Evolutionary conservation across 2,797 vertebrate species (phyloP).

Genomic region (Heliangelus exortis): DNA sequence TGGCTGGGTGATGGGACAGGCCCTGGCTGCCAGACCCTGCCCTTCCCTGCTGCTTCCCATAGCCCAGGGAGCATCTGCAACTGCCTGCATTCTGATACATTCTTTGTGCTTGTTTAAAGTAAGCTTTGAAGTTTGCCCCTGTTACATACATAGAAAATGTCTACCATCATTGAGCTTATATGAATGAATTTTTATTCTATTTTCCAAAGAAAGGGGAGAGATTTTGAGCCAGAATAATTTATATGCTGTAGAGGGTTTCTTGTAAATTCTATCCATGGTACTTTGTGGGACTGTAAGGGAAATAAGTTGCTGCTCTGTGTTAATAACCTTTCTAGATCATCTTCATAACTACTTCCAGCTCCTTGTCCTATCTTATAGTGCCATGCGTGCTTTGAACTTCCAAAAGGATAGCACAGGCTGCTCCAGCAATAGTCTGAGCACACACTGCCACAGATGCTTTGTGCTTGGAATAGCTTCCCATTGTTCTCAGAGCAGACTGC

Average conservation of each 20-base stretch:
- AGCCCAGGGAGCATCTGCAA: neutral
- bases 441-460: neutral
- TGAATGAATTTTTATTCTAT: neutral
- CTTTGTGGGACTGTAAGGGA: conserved; percentile 62
- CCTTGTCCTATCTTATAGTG: conserved; percentile 19
- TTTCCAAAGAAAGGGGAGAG: conserved; percentile 32
- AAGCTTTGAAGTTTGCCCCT: neutral
- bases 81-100: neutral
- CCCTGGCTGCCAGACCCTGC: neutral
- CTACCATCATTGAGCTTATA: conserved; percentile 17
- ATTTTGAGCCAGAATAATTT: conserved; percentile 53
- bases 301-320: conserved; percentile 62
- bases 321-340: conserved; percentile 62
- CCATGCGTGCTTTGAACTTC: conserved; percentile 61
- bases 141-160: conserved; percentile 46
- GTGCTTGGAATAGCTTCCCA: neutral
- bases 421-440: neutral
- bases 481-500: neutral
- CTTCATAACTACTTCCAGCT: conserved; percentile 66
- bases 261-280: conserved; percentile 55
- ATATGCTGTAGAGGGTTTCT: conserved; percentile 58
- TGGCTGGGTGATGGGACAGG: neutral
- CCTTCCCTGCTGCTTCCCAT: neutral
- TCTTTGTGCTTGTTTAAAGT: conserved; percentile 37
- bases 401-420: conserved; percentile 16